These are phyloP conservation scores for Bhutanitis thaidina DNA, from an alignment of 2,888 invertebrate genomes.

Conservation along the genomic window DNA sequence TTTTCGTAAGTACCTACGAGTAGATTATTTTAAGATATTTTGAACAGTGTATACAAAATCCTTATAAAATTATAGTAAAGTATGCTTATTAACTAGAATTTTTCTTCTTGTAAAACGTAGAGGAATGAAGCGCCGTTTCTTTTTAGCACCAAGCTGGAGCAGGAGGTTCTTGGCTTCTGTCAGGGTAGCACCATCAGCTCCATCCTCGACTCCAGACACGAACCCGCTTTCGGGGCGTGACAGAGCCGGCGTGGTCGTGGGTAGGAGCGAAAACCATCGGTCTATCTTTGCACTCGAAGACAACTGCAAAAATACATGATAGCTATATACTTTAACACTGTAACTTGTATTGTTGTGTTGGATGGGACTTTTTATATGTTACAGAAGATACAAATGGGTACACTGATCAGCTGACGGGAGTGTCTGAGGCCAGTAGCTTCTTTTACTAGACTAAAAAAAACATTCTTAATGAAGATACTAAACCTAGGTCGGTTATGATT, in stretches of 20 bases:
- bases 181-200: constrained; percentile 79
- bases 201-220: constrained; percentile 82
- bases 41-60: constrained; percentile 33
- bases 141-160: constrained; percentile 84
- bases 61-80: constrained; percentile 46
- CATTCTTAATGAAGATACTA: no score
- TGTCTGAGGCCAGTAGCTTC: no score
- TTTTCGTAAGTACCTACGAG: no score
- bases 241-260: constrained; percentile 72
- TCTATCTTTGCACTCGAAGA: constrained; percentile 89
- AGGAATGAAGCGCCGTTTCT: constrained; percentile 84
- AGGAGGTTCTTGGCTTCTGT: constrained; percentile 84
- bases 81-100: constrained; percentile 80
- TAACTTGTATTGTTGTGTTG: no score
- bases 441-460: no score
- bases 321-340: no score
- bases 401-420: no score
- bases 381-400: no score
- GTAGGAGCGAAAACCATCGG: constrained; percentile 87
- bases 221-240: constrained; percentile 90
- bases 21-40: constrained; percentile 12
- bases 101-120: constrained; percentile 86
- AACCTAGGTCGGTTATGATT: no score
- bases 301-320: constrained; percentile 67
- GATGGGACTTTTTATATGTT: no score